These are phyloP conservation scores for Stenoptilia bipunctidactyla DNA, from an alignment of 2,888 invertebrate genomes.

Conservation along the genomic window DNA sequence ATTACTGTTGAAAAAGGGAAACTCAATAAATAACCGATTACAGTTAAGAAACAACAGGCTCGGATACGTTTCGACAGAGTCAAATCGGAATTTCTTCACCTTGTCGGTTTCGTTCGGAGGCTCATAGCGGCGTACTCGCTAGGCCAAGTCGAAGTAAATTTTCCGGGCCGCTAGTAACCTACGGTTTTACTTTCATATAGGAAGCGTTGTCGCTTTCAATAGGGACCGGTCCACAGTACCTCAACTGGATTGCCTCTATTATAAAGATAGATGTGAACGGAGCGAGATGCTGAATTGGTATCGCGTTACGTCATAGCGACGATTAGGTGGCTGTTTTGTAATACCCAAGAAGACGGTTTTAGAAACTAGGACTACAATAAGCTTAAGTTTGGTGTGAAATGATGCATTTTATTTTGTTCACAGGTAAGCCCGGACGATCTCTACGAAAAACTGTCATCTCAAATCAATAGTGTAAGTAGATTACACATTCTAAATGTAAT, in stretches of 20 bases:
- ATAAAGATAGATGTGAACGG: not conserved
- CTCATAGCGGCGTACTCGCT: not conserved
- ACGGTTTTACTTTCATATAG: constrained; percentile 67
- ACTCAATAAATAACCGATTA: too few relatives aligned
- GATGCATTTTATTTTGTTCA: constrained; percentile 21
- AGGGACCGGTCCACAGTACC: constrained; percentile 53
- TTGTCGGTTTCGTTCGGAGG: too few relatives aligned
- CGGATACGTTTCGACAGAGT: too few relatives aligned
- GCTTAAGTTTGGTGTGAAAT: constrained; percentile 4
- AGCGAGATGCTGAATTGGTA: not conserved
- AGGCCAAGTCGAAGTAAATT: constrained; percentile 19
- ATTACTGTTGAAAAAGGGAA: too few relatives aligned
- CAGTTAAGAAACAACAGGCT: too few relatives aligned
- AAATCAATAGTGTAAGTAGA: too few relatives aligned
- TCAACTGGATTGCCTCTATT: constrained; percentile 11
- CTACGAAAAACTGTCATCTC: constrained; percentile 15
- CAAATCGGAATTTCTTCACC: too few relatives aligned
- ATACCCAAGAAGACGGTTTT: too few relatives aligned
- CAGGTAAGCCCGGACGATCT: constrained; percentile 49
- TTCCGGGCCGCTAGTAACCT: constrained; percentile 46
- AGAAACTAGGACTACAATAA: constrained; percentile 5
- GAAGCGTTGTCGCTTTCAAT: constrained; percentile 68
- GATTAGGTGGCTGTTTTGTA: too few relatives aligned
- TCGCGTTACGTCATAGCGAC: not conserved
- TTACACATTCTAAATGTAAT: too few relatives aligned